A percentile compares a stretch with the other conserved stretches of the same genome.
phyloP scores from a whole-genome alignment of 2,797 vertebrate species.

The Sus cebifrons region DNA sequence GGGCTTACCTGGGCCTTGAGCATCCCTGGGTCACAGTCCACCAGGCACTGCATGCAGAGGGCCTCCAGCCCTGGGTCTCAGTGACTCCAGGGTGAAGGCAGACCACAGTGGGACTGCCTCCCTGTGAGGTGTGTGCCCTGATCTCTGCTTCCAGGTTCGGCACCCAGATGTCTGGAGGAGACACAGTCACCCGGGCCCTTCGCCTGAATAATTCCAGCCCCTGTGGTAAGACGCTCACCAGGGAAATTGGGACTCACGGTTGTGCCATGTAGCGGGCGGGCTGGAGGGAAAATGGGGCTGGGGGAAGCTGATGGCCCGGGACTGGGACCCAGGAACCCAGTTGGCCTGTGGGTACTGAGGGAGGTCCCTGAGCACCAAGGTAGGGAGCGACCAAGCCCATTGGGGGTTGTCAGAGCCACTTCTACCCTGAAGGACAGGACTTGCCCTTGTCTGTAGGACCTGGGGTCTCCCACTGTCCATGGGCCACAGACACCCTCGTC shows the following conservation, averaged over 20 bases:
- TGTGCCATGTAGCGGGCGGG: neutral
- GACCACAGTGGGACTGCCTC: neutral
- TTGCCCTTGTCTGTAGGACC: neutral
- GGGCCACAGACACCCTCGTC: neutral
- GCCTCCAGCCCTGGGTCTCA: neutral
- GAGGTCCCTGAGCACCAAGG: neutral
- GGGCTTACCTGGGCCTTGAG: neutral
- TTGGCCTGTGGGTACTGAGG: neutral
- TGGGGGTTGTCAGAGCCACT: neutral
- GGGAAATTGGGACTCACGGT: neutral
- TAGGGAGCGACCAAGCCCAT: neutral
- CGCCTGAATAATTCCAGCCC: slow-evolving; percentile 95
- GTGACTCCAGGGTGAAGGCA: neutral
- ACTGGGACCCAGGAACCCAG: neutral
- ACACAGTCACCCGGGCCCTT: slow-evolving; percentile 92
- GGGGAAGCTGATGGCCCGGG: neutral
- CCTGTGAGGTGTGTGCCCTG: fast-evolving
- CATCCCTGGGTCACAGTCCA: neutral
- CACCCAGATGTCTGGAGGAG: slow-evolving; percentile 94
- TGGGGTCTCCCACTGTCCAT: neutral
- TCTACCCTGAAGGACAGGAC: neutral
- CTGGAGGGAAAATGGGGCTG: neutral
- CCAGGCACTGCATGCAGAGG: no score
- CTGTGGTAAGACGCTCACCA: slow-evolving; percentile 90
- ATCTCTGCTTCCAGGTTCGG: slow-evolving; percentile 93